Base-by-base conservation (phyloP, 2,888 invertebrate genomes). In the Drosophila robusta region DNA sequence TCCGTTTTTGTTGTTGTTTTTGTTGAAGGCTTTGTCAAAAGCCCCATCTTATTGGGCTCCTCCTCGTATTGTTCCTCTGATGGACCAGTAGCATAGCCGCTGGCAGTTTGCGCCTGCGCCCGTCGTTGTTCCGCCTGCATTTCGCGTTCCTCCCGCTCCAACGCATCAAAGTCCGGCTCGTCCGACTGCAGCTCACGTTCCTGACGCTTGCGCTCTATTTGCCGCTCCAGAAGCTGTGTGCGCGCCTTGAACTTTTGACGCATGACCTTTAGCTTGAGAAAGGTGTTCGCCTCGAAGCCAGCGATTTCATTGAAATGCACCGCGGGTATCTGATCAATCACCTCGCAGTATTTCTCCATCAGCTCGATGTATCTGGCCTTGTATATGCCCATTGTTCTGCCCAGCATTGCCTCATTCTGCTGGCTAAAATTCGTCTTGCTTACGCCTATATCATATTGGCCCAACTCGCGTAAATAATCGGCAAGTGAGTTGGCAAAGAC, bases 291-390 rank as follows among this genome's bases (percentile, higher is more conserved):
- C 75, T 95, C 93, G 85, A 95, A 95, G 0, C 94, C 94, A 2
- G 94, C 94, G 55, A 95, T 94, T 70, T 93, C 93, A 75, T 93
- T 93, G 71, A 95, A 94, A 41, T 95, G 93, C 70, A 93, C 92
- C 12, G 94, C 91, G 1, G 95, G 95, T 77, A 95, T 94, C 91
- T 93, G 94, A 76, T 94, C 94, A 73, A 95, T 93, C 0, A 95
- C 94, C 22, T 91, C 91, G 69, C 93, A 94, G 80, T 94, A 94
- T 91, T 94, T 95, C 80, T 95, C 95, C 81, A 95, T 90, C 39
- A 95, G 88, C 79, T 95, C 93, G 70, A 94, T 92, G 73, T 95
- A 94, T 69, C 94, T 93, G 54, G 92, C 91, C 90, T 93, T 94
- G 57, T 93, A 90, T 42, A 89, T 82, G 1, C 67, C 60, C 0